phyloP scores from a whole-genome alignment of 2,113 vertebrate species.

The Nipponia nippon region DNA sequence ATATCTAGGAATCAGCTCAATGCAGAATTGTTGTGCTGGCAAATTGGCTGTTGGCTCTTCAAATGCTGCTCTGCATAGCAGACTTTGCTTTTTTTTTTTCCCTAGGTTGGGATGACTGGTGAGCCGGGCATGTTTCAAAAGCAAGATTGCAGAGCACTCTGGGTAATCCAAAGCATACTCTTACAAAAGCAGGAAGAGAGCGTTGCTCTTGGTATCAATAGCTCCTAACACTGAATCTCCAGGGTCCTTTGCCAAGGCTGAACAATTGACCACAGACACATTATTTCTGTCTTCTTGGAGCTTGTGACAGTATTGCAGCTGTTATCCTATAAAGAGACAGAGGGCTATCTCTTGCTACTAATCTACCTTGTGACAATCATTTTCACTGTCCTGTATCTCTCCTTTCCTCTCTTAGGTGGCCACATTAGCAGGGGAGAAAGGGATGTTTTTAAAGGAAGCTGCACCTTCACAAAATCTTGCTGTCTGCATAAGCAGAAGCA shows the following conservation, averaged over 20 bases:
- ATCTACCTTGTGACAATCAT: neutral
- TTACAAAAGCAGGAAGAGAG: slow-evolving; percentile 43
- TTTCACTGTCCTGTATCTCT: neutral
- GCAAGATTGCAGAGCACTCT: slow-evolving; percentile 25
- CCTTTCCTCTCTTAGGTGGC: neutral
- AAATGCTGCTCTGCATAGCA: slow-evolving; percentile 1
- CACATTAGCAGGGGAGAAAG: neutral
- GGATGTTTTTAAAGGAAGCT: neutral
- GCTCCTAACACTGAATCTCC: slow-evolving; percentile 9
- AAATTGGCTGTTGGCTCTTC: slow-evolving; percentile 47
- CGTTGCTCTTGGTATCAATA: slow-evolving; percentile 22
- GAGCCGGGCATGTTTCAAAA: slow-evolving; percentile 10
- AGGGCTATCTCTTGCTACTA: neutral
- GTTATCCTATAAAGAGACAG: slow-evolving; percentile 38
- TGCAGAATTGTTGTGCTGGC: slow-evolving; percentile 41
- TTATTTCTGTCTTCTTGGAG: slow-evolving; percentile 33
- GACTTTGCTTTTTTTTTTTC: neutral
- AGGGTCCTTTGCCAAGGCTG: slow-evolving; percentile 43
- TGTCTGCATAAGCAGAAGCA: neutral
- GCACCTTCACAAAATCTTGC: neutral
- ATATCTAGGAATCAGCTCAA: slow-evolving; percentile 50
- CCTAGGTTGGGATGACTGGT: neutral
- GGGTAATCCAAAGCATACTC: slow-evolving; percentile 36
- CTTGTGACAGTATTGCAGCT: slow-evolving; percentile 21
- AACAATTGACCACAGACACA: slow-evolving; percentile 44